phyloP scores from a whole-genome alignment of 2,797 vertebrate species.

The Phataginus tricuspis region DNA sequence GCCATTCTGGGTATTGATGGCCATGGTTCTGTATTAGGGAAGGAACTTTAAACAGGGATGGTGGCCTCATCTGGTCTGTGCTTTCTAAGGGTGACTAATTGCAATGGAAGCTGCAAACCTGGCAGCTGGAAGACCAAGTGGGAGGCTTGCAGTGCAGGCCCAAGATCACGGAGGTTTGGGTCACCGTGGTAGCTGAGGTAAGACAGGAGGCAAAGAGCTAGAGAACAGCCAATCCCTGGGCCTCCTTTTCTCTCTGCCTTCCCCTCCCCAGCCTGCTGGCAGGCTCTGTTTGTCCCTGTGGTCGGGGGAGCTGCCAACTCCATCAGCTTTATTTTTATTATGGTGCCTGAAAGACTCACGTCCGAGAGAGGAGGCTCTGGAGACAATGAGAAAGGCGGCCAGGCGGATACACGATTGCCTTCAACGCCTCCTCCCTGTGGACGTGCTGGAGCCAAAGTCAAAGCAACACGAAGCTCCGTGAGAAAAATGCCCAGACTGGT shows the following conservation, averaged over 20 bases:
- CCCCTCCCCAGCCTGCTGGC: neutral
- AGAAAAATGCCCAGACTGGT: neutral
- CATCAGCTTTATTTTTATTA: neutral
- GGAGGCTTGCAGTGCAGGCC: fast-evolving
- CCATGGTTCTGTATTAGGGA: neutral
- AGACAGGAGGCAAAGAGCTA: neutral
- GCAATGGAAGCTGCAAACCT: fast-evolving
- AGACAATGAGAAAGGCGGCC: neutral
- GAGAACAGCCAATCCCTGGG: neutral
- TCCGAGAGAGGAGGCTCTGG: neutral
- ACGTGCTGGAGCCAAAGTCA: neutral
- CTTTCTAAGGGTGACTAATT: neutral
- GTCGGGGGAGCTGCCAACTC: too few species aligned
- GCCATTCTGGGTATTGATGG: too few species aligned
- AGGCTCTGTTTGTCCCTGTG: neutral
- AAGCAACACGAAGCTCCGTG: neutral
- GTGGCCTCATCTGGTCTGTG: neutral
- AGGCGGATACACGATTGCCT: neutral
- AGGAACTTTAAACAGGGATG: neutral
- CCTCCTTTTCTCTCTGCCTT: neutral
- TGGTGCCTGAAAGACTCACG: neutral
- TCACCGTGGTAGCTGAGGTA: fast-evolving
- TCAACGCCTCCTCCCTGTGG: neutral
- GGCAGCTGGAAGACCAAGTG: fast-evolving
- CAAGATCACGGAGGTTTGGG: fast-evolving